Conservation (phyloP, 2,797 vertebrate species). For the Luscinia luscinia region DNA sequence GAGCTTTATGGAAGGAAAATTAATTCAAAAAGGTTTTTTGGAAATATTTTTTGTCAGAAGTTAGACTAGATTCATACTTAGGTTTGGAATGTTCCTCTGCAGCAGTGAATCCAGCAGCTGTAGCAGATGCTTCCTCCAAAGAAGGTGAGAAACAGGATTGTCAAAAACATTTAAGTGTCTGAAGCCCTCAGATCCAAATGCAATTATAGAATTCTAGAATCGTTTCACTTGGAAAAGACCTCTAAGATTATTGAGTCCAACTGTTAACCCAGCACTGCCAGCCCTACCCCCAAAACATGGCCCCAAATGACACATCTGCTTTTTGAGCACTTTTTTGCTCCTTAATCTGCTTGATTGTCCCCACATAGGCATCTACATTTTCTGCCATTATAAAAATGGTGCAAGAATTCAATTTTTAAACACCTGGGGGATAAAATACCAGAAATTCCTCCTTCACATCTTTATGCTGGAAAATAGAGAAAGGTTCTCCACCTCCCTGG, state of each 20-base stretch:
- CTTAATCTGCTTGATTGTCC: not conserved
- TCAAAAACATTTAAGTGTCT: not conserved
- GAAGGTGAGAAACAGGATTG: not conserved
- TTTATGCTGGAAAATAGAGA: not conserved
- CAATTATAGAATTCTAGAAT: not conserved
- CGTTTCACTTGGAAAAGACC: not conserved
- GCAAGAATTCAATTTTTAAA: not conserved
- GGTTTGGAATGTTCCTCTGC: not conserved
- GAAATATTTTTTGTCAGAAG: not conserved
- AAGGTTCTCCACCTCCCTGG: not conserved
- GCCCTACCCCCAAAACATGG: not conserved
- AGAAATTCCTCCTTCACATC: not conserved
- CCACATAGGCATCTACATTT: not conserved
- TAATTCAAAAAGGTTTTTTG: not conserved
- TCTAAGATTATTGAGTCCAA: not conserved
- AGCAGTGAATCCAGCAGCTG: not conserved
- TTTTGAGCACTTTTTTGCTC: not conserved
- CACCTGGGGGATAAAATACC: not conserved
- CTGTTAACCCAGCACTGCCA: not conserved
- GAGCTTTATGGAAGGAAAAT: not conserved
- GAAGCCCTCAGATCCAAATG: not conserved
- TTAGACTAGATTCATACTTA: not conserved
- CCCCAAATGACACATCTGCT: not conserved
- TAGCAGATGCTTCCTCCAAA: not conserved
- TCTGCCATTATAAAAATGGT: not conserved